Base-by-base conservation (phyloP, 1,140 invertebrate species). In the Bombus turneri region DNA sequence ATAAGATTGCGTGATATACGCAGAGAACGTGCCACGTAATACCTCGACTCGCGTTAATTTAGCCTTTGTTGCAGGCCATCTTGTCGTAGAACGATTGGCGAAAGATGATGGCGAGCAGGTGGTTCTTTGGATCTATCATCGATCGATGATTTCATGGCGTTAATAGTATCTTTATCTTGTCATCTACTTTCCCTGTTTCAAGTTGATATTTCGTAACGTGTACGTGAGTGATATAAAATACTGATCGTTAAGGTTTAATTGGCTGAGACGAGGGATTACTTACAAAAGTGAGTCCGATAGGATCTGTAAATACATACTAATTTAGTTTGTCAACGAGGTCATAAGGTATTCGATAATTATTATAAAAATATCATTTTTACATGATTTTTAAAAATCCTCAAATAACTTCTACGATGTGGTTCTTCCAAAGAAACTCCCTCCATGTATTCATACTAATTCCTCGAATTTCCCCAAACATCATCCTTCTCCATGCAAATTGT, bases 1-100 rank as follows among this genome's bases (percentile, higher is more conserved):
- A 72, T 86, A 86, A 89, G 88, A 83, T 86, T 86, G 87, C 87
- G 59, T 64, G 87, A 82, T 68, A 57, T 86, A 77, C 77, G 57
- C 66, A 25, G 31, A 73, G 53, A 89, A 66, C 87, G 66, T 41
- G 34, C 69, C 83, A 89, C 84, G 88, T 79, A 88, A 89, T 68
- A 83, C 12, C 18, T 25, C 47, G 68, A 25, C 47, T 80, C 28
- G 28, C 10, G 62, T 72, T 59, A 80, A 72, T 80, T 66, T 59
- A 64, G 47, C 47, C 47, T 53, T 59, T 53, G 64, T 83, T 71
- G 28, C 68, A 41, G 41, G n/a, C 15, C 22, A 28, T 37, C 15
- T 28, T 72, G 79, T 72, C 34, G 41, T 59, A 69, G 9, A 10
- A 53, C n/a, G 34, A 53, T 28, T 57, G 34, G 34, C 18, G 10